Percentiles rank a stretch among this genome's conserved stretches.
Evolutionary conservation across 2,113 vertebrate genomes (phyloP).

Genomic region (Pollachius pollachius): DNA sequence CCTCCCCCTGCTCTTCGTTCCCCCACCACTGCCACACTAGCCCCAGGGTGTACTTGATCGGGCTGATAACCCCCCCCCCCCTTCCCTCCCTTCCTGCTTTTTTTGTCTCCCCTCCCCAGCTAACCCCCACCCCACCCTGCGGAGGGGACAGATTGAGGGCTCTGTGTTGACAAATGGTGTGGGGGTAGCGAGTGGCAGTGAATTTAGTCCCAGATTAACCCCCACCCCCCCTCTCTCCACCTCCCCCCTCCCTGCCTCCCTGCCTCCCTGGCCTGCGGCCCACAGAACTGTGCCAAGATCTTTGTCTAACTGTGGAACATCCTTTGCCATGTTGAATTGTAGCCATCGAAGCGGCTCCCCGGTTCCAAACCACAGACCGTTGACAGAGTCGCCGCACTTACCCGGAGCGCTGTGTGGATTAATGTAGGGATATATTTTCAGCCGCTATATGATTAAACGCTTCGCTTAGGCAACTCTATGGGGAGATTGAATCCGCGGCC

Average conservation of each 20-base stretch:
- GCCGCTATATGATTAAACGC: not conserved
- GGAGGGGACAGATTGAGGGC: conserved; percentile 56
- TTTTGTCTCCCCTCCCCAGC: conserved; percentile 53
- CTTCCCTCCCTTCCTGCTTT: conserved; percentile 47
- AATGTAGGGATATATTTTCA: conserved; percentile 11
- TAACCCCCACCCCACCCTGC: conserved; percentile 36
- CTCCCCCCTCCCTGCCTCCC: conserved; percentile 12
- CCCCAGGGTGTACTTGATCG: conserved; percentile 41
- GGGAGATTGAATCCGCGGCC: too few relatives aligned
- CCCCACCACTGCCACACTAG: conserved; percentile 28
- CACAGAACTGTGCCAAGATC: conserved; percentile 4
- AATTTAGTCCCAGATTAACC: conserved; percentile 23
- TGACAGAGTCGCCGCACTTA: too few relatives aligned
- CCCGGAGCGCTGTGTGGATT: conserved; percentile 1
- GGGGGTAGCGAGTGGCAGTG: conserved; percentile 12
- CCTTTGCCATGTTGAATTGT: too few relatives aligned
- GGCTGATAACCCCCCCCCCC: conserved; percentile 6
- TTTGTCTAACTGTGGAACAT: too few relatives aligned
- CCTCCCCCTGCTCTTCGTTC: too few relatives aligned
- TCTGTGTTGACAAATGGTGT: conserved; percentile 48
- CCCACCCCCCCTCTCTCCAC: not conserved
- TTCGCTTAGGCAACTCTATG: too few relatives aligned
- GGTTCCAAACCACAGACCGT: not conserved
- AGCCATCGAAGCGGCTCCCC: not conserved
- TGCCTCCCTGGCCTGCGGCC: conserved; percentile 25